Base-by-base conservation (phyloP, 2,113 vertebrate species). In the Leptodactylus fuscus region DNA sequence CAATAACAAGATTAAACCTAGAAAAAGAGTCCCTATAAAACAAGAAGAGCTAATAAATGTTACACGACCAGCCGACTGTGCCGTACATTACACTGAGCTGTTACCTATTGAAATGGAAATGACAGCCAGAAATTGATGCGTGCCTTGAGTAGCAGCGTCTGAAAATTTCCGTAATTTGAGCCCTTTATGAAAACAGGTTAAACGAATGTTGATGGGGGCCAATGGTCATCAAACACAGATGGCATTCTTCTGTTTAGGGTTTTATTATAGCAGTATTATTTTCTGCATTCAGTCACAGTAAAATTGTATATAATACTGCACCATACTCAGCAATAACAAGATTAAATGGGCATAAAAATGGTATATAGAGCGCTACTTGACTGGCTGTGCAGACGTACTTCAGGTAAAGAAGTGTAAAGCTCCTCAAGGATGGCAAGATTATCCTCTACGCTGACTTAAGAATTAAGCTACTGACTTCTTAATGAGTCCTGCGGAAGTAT, bases 11-110 rank as follows among this genome's bases (percentile, higher is more conserved):
- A 48, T 13, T 29, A 69, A 69, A 65, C 27, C 29, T 3, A 18
- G 27, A 81, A 74, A 60, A 12, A 34, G 10, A 1, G 5, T 27
- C 3, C 51, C 76, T 38, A 24, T 60, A 55, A 78, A 55, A 55
- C 15, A 78, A 38, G 32, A 77, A 55, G 12, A 41, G 27, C 51
- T 9, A 60, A 79, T 79, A 79, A 38, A 79, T 38, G 65, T 58
- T 79, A 24, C 34, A 38, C 34, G 60, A 41, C 29, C 5, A 38
- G 34, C 13, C 38, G 20, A 58, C 0, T 10, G 46, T 29, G 73
- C 41, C 12, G 24, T 29, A 49, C 18, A 76, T 38, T 69, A 38
- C 8, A 20, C 36, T 38, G 16, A 67, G 5, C 32, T 8, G 62
- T 67, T 36, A 34, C 15, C 20, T 67, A 34, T 18, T 67, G 7